Evolutionary conservation across 1,140 invertebrate genomes (phyloP), one percentile per base, ranked within the genome.

Genomic region (Orius laevigatus): DNA sequence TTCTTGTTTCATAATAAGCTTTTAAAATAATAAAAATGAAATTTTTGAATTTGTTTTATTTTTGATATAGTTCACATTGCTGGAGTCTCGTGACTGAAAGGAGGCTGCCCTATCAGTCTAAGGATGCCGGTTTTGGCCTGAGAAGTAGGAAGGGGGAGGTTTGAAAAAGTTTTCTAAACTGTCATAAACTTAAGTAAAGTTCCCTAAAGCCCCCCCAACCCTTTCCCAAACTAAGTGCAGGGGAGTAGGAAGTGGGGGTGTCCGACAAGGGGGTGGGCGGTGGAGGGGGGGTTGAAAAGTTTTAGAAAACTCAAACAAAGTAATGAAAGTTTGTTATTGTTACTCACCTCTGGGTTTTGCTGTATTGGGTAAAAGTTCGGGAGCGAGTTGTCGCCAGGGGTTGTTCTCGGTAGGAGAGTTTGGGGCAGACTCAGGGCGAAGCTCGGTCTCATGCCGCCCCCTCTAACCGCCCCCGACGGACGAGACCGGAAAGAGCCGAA

Each of bases 311-410:
- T 45, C 43, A 45, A 45, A 45, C 43, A 45, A 45, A 45, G 43
- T 45, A 45, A 45, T 45, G 43, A 45, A 45, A 45, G 43, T 45
- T 45, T 45, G 43, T 45, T 45, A 45, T 45, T 45, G 43, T 45
- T 45, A 45, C 25, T 25, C 25, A 25, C 25, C 25, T 25, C 25
- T 25, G 25, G 25, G 25, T n/a, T n/a, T n/a, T 25, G 25, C 25
- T 25, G 25, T 25, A 25, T 25, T 25, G 25, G n/a, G 25, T 25
- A 25, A 25, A 25, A 25, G 25, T 25, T 25, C 25, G 25, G 8
- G 25, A 25, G 25, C 25, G 25, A 25, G 25, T 25, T 25, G n/a
- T 25, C 25, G n/a, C 25, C 25, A 25, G 25, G 25, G 25, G 25
- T 25, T 25, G 25, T 25, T 3, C 25, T 25, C 25, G 25, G 25